These are phyloP conservation scores for Amblyraja radiata DNA, from an alignment of 2,797 vertebrate genomes.

Conservation along the genomic window DNA sequence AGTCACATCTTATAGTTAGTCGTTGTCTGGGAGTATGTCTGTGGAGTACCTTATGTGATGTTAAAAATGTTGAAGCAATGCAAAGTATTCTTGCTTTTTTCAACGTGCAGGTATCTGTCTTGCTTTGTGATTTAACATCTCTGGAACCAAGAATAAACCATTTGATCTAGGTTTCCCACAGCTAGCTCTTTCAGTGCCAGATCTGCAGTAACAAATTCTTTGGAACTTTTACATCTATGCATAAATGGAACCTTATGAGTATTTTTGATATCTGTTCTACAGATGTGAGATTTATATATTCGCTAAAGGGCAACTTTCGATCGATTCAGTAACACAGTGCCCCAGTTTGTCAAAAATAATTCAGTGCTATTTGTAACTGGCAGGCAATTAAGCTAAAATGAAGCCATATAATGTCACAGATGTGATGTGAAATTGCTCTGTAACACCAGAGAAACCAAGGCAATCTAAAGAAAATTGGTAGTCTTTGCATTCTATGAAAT, in stretches of 20 bases:
- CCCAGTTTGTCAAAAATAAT: constrained; percentile 31
- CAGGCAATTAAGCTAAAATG: constrained; percentile 11
- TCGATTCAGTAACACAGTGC: constrained; percentile 18
- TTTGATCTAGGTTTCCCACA: not conserved
- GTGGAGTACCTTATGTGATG: too few species aligned
- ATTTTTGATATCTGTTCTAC: not conserved
- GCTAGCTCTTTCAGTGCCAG: not conserved
- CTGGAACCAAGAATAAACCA: not conserved
- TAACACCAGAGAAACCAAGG: not conserved
- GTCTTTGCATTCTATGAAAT: not conserved
- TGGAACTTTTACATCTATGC: not conserved
- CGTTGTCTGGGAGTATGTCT: too few species aligned
- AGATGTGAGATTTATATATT: constrained; percentile 13
- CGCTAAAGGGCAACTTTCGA: constrained; percentile 10
- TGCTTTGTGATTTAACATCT: not conserved
- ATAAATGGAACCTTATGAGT: not conserved
- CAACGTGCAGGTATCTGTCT: too few species aligned
- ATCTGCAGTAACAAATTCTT: not conserved
- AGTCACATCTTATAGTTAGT: too few species aligned
- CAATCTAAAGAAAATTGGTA: constrained; percentile 7
- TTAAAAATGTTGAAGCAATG: too few species aligned
- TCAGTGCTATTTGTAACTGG: constrained; percentile 17
- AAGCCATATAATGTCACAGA: constrained; percentile 17
- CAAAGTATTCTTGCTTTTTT: too few species aligned
- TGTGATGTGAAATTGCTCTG: constrained; percentile 9